These are phyloP conservation scores for Otolemur crassicaudatus DNA, from an alignment of 2,797 vertebrate genomes.

Conservation along the genomic window DNA sequence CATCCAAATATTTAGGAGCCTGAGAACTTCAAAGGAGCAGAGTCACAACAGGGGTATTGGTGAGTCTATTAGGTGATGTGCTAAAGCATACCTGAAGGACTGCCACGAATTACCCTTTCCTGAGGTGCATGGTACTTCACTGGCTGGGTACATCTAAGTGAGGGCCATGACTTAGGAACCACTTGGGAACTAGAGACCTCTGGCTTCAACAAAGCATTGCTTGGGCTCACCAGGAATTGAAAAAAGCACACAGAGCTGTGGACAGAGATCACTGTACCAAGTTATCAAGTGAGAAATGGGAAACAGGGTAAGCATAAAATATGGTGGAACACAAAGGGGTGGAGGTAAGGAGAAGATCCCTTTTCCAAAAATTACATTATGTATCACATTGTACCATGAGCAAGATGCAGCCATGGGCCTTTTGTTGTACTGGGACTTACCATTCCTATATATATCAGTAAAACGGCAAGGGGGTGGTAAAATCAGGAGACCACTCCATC, in stretches of 20 bases:
- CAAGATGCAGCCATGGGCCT: background rate
- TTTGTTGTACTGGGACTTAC: background rate
- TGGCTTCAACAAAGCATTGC: background rate
- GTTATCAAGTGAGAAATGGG: background rate
- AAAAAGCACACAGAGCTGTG: background rate
- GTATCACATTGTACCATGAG: background rate
- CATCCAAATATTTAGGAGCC: background rate
- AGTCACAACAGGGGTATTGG: background rate
- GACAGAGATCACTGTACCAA: background rate
- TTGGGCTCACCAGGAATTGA: background rate
- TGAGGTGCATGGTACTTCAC: background rate
- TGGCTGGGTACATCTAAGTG: background rate
- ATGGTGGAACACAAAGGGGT: background rate
- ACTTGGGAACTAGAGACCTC: background rate
- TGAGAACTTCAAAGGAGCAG: background rate
- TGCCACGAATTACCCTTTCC: background rate
- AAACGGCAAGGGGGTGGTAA: background rate
- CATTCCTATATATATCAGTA: background rate
- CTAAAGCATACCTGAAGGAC: background rate
- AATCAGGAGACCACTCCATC: background rate
- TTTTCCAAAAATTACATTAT: background rate
- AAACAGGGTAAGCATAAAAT: background rate
- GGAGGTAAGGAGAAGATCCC: background rate
- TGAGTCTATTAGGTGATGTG: background rate
- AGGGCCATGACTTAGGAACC: background rate